Conservation (phyloP, 2,888 invertebrate species). For the Mesodorylaimus sp. region DNA sequence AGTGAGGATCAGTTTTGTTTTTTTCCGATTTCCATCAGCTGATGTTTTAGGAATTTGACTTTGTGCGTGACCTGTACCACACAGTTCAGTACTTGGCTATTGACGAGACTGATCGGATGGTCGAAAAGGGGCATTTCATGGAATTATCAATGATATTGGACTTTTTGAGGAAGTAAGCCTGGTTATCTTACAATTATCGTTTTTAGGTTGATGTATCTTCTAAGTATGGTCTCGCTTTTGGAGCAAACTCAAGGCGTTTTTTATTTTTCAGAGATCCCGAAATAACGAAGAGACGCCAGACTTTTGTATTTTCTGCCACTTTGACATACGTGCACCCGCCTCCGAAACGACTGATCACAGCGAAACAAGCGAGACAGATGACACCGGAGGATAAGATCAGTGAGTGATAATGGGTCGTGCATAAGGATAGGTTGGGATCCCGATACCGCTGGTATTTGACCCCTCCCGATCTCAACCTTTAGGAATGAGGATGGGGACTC, state of each 20-base stretch:
- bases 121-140: slow-evolving; percentile 84
- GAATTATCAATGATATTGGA: slow-evolving; percentile 65
- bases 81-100: slow-evolving; percentile 60
- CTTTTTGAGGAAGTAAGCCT: slow-evolving; percentile 50
- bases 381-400: slow-evolving; percentile 34
- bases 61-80: too few relatives aligned
- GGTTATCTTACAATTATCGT: neutral
- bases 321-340: slow-evolving; percentile 67
- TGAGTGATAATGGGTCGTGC: slow-evolving; percentile 14
- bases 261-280: too few relatives aligned
- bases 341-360: slow-evolving; percentile 40
- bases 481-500: too few relatives aligned
- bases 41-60: neutral
- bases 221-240: too few relatives aligned
- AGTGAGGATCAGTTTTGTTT: slow-evolving; percentile 31
- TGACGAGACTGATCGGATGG: slow-evolving; percentile 96
- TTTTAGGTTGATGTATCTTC: neutral
- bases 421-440: neutral
- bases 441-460: too few relatives aligned
- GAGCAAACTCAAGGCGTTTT: too few relatives aligned
- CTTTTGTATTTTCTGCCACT: slow-evolving; percentile 92
- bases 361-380: slow-evolving; percentile 26
- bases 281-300: slow-evolving; percentile 60
- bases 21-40: neutral
- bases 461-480: too few relatives aligned